Evolutionary conservation across 1,140 invertebrate genomes (phyloP).

Genomic region (Trichomalopsis sarcophagae): DNA sequence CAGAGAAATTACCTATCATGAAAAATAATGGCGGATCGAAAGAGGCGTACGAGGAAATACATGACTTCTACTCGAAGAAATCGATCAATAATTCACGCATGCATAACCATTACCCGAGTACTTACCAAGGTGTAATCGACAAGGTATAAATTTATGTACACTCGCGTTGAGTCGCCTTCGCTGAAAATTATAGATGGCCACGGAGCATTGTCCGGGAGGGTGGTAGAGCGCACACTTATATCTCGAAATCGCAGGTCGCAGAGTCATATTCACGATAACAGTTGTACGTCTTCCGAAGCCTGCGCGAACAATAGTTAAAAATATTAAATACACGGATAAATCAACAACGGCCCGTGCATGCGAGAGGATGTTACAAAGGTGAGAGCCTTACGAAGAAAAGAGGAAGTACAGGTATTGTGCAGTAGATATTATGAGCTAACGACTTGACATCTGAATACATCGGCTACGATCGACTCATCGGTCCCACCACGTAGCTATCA

Average conservation of each 20-base stretch:
- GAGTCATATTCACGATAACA: neutral
- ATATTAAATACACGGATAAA: neutral
- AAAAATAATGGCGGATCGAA: neutral
- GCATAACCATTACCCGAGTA: neutral
- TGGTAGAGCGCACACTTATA: neutral
- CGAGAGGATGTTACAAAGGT: neutral
- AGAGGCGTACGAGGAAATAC: neutral
- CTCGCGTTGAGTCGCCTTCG: neutral
- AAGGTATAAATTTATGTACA: neutral
- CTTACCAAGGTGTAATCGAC: neutral
- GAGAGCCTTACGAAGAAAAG: slow-evolving; percentile 14
- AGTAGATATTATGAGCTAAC: neutral
- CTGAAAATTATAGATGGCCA: neutral
- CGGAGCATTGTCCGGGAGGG: neutral
- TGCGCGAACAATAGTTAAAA: neutral
- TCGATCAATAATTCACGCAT: neutral
- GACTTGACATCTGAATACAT: slow-evolving; percentile 17
- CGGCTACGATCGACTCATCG: neutral
- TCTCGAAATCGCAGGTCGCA: neutral
- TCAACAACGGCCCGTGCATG: neutral
- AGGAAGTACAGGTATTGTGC: slow-evolving; percentile 14
- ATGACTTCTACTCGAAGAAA: neutral
- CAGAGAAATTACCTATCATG: neutral
- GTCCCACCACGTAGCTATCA: neutral
- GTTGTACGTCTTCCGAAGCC: neutral